Conservation (phyloP, 2,888 invertebrate genomes). For the Cataglyphis cursor region DNA sequence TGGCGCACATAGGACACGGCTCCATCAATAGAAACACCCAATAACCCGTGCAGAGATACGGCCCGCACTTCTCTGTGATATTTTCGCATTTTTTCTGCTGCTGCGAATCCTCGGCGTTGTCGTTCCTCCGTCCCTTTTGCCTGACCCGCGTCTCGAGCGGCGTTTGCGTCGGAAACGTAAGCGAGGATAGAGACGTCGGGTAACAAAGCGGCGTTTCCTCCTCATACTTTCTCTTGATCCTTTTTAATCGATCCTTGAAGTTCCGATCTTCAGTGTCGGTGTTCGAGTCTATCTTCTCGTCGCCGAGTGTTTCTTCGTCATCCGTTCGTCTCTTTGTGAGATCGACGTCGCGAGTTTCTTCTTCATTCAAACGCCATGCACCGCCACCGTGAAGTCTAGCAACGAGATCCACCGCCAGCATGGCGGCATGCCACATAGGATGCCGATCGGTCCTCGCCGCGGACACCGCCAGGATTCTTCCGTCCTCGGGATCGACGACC, state of each 20-base stretch:
- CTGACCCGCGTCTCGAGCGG: slow-evolving; percentile 45
- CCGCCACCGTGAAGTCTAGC: slow-evolving; percentile 94
- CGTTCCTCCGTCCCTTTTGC: slow-evolving; percentile 64
- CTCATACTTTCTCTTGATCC: slow-evolving; percentile 75
- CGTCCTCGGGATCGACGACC: slow-evolving; percentile 91
- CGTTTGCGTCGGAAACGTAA: slow-evolving; percentile 69
- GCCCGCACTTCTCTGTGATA: slow-evolving; percentile 87
- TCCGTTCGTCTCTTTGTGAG: background rate
- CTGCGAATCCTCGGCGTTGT: background rate
- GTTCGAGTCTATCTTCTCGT: background rate
- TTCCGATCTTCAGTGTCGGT: background rate
- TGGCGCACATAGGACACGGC: slow-evolving; percentile 98
- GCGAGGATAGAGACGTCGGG: slow-evolving; percentile 72
- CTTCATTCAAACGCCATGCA: slow-evolving; percentile 87
- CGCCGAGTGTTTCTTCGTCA: background rate
- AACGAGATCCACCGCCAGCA: slow-evolving; percentile 95
- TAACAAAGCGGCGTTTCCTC: slow-evolving; percentile 77
- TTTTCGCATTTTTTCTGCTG: background rate
- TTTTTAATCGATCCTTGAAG: background rate
- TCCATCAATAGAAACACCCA: slow-evolving; percentile 94
- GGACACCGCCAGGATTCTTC: slow-evolving; percentile 90
- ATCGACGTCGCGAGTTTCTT: background rate
- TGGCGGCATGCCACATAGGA: slow-evolving; percentile 94
- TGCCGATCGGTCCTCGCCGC: slow-evolving; percentile 89
- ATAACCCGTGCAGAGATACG: slow-evolving; percentile 96